phyloP scores from a whole-genome alignment of 2,888 invertebrate genomes.

The Slavum lentiscoides region DNA sequence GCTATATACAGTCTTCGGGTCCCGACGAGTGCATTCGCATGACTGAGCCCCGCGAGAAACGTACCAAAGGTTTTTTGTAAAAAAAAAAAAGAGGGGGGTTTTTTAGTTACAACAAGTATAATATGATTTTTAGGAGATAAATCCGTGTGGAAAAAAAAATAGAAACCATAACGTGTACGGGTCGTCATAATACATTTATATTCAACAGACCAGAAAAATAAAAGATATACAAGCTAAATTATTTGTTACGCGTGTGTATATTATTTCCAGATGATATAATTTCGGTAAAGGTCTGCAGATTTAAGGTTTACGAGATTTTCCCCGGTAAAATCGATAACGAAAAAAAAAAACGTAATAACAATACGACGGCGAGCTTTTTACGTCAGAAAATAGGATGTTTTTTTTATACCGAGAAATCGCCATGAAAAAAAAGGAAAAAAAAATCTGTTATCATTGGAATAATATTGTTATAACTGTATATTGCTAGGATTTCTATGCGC shows the following conservation, averaged over 20 bases:
- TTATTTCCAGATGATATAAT: not conserved
- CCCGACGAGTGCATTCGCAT: conserved; percentile 26
- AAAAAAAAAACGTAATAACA: no score
- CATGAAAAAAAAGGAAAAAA: no score
- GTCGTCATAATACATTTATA: not conserved
- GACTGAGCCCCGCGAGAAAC: conserved; percentile 3
- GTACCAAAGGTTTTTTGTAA: conserved; percentile 3
- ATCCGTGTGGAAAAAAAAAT: not conserved
- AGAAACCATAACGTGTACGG: not conserved
- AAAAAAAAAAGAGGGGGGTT: not conserved
- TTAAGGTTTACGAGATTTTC: no score
- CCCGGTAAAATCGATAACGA: no score
- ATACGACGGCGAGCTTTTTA: no score
- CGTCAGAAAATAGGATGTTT: no score
- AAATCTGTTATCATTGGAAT: no score
- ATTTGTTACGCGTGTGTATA: no score
- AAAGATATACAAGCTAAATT: conserved; percentile 12
- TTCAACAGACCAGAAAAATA: conserved; percentile 22
- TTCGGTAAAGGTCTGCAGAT: not conserved
- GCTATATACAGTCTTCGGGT: not conserved
- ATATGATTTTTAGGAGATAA: conserved; percentile 7
- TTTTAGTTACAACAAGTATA: conserved; percentile 1
- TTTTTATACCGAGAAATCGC: no score
- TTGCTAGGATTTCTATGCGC: no score
- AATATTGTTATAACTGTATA: no score